Conservation (phyloP, 2,888 invertebrate species). For the Phalangium opilio region DNA sequence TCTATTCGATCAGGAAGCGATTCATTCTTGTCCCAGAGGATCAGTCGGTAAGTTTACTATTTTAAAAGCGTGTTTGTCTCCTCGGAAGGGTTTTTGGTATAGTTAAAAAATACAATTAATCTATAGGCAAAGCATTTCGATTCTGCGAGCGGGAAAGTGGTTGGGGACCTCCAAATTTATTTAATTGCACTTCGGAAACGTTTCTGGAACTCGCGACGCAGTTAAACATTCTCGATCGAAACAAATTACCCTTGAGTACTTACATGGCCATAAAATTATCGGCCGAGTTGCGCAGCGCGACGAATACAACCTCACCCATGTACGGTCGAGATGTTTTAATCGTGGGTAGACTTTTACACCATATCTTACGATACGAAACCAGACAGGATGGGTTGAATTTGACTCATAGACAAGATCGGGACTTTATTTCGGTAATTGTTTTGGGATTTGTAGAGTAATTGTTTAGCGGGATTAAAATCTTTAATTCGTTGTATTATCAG, state of each 20-base stretch:
- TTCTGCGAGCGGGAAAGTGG: constrained; percentile 56
- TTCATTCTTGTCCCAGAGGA: constrained; percentile 66
- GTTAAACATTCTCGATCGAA: constrained; percentile 61
- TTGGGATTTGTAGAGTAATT: no score
- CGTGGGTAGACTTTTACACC: constrained; percentile 59
- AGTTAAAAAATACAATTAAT: background rate
- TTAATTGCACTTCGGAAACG: constrained; percentile 76
- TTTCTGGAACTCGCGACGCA: constrained; percentile 66
- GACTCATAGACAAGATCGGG: constrained; percentile 87
- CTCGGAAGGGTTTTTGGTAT: background rate
- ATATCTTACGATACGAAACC: constrained; percentile 63
- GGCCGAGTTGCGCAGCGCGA: constrained; percentile 54
- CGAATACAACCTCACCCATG: constrained; percentile 44
- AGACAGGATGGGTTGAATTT: constrained; percentile 69
- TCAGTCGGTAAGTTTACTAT: constrained; percentile 57
- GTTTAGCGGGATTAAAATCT: constrained; percentile 60
- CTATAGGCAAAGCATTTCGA: constrained; percentile 45
- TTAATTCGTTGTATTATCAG: constrained; percentile 52
- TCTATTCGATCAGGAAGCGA: constrained; percentile 56
- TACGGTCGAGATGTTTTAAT: constrained; percentile 79
- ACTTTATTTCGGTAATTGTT: constrained; percentile 53
- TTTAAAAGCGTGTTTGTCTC: no score
- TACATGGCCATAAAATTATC: constrained; percentile 74
- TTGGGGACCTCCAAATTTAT: constrained; percentile 79
- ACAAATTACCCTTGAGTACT: constrained; percentile 60